Percentiles rank a stretch among this genome's conserved stretches.
Evolutionary conservation across 2,797 vertebrate genomes (phyloP).

Genomic region (Tarsius wallacei): DNA sequence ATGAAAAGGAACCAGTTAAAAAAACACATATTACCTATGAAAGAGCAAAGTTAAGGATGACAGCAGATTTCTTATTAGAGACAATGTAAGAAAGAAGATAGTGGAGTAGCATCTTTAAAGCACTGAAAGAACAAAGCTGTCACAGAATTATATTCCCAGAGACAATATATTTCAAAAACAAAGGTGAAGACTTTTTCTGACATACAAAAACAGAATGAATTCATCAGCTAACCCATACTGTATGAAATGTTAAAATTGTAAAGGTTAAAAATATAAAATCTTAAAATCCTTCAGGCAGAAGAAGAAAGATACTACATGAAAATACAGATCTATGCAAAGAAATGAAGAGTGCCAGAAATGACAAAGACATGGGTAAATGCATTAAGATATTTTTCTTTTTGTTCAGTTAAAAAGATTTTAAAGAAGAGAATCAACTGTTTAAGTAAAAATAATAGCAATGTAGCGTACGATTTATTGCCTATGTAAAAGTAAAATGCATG

Average conservation of each 20-base stretch:
- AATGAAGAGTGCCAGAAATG: not conserved
- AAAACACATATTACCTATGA: not conserved
- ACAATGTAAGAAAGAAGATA: not conserved
- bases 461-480: not conserved
- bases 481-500: not conserved
- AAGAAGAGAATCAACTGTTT: not conserved
- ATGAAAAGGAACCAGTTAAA: not conserved
- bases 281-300: slow-evolving; percentile 9
- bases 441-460: not conserved
- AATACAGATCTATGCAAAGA: not conserved
- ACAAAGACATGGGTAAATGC: not conserved
- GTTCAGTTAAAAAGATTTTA: not conserved
- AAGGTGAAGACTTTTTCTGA: slow-evolving; percentile 9
- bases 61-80: not conserved
- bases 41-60: not conserved
- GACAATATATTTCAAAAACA: slow-evolving; percentile 15
- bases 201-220: not conserved
- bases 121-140: not conserved
- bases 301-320: not conserved
- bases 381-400: not conserved
- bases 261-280: slow-evolving; percentile 7
- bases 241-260: not conserved
- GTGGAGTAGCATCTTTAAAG: not conserved
- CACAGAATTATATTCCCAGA: not conserved
- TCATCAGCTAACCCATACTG: not conserved